Evolutionary conservation across 2,797 vertebrate genomes (phyloP), one percentile per base, ranked within the genome.

Genomic region (Prunella strophiata): DNA sequence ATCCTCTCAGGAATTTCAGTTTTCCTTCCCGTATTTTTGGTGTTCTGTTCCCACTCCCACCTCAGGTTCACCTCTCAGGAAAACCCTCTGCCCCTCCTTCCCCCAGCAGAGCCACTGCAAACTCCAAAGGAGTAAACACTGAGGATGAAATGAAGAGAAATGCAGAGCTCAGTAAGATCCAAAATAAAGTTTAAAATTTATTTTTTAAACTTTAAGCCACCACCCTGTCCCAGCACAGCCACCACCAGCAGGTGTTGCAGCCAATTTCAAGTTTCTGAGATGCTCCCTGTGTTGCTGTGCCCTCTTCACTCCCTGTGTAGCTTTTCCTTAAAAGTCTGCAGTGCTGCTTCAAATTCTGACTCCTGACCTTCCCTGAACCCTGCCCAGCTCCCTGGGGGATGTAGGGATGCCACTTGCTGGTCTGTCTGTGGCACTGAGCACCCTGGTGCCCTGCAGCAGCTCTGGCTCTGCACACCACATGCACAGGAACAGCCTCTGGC

Each of bases 351-450:
- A 68, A 11, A 83, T 68, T 36, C 38, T 19, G 71, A 9, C 14
- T 86, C 87, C n/a, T 21, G 16, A 30, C 27, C 25, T 42, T 38
- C 54, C 30, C 47, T 58, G 42, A 91, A 47, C 23, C 30, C n/a
- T 14, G 0, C 25, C 26, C 3, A 3, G 1, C 10, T 32, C 32
- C 34, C 29, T 0, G 0, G 34, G 65, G 59, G 21, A 38, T 50
- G 18, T 20, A 38, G 40, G 32, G 58, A 45, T 68, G 72, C 47
- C 43, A 5, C 36, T 59, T 43, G 50, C 71, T 63, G 42, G 38
- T 66, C 13, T 4, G 2, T 34, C 62, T 17, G 40, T 3, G 57
- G 34, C 58, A 22, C 58, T 40, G 40, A 79, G 57, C 18, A 29
- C 40, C 11, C 52, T 9, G 32, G 30, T 13, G 47, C 29, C 48